A percentile compares a stretch with the other conserved stretches of the same genome.
Evolutionary conservation across 2,888 invertebrate genomes (phyloP).

Genomic region (Margaritifera margaritifera): DNA sequence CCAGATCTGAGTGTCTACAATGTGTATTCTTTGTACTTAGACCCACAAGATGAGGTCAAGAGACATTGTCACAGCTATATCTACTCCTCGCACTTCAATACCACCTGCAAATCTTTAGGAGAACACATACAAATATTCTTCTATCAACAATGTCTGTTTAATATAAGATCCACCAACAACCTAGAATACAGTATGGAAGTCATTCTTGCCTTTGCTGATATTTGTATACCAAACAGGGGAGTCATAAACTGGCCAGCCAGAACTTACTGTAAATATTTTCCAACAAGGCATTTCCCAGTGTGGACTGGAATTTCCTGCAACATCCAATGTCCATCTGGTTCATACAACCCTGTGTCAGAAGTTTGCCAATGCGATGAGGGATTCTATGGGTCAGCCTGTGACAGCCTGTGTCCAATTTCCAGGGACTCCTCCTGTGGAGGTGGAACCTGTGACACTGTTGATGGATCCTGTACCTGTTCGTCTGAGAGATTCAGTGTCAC

Average conservation of each 20-base stretch:
- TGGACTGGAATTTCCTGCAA: slow-evolving; percentile 40
- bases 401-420: slow-evolving; percentile 34
- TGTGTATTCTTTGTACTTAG: neutral
- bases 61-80: slow-evolving; percentile 6
- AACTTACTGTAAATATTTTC: slow-evolving; percentile 25
- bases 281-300: slow-evolving; percentile 19
- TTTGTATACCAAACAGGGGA: slow-evolving; percentile 6
- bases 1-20: neutral
- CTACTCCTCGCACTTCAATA: slow-evolving; percentile 15
- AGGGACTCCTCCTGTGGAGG: slow-evolving; percentile 42
- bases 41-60: neutral
- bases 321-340: slow-evolving; percentile 32
- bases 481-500: slow-evolving; percentile 32
- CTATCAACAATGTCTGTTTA: slow-evolving; percentile 27
- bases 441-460: slow-evolving; percentile 34
- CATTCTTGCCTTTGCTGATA: slow-evolving; percentile 18
- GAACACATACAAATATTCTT: slow-evolving; percentile 4
- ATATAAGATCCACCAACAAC: slow-evolving; percentile 3
- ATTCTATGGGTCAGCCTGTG: slow-evolving; percentile 46
- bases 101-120: slow-evolving; percentile 21
- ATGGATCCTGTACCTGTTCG: slow-evolving; percentile 48
- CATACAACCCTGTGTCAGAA: slow-evolving; percentile 9
- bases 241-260: slow-evolving; percentile 23
- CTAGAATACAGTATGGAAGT: slow-evolving; percentile 22
- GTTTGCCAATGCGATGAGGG: slow-evolving; percentile 43